A percentile compares a stretch with the other conserved stretches of the same genome.
Evolutionary conservation across 2,113 vertebrate genomes (phyloP).

Genomic region (Cathartes aura): DNA sequence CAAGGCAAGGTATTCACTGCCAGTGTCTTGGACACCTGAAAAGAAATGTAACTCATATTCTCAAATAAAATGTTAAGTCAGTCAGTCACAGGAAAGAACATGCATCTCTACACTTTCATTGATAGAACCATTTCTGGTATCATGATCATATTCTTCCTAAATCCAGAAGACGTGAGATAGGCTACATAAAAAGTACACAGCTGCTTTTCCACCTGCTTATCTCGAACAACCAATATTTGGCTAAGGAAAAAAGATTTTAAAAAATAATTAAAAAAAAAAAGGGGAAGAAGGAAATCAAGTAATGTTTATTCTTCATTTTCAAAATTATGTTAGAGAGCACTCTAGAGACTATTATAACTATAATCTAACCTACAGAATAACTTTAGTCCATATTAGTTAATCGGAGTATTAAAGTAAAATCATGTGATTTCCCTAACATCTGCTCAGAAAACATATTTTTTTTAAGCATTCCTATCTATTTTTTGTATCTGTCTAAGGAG

Average conservation of each 20-base stretch:
- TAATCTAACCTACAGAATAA: neutral
- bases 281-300: neutral
- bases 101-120: neutral
- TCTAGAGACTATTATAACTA: neutral
- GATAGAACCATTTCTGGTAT: neutral
- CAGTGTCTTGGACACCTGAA: neutral
- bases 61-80: neutral
- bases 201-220: neutral
- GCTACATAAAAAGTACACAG: neutral
- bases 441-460: neutral
- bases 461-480: neutral
- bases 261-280: neutral
- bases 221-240: rapidly evolving
- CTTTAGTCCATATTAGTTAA: neutral
- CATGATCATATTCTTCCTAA: neutral
- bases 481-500: neutral
- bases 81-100: neutral
- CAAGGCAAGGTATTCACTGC: neutral
- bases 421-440: neutral
- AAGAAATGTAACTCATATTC: neutral
- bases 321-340: neutral
- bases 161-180: neutral
- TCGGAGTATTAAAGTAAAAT: neutral
- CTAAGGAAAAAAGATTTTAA: neutral
- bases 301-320: neutral